Base-by-base conservation (phyloP, 1,140 invertebrate species). In the Stratiolaelaps scimitus region DNA sequence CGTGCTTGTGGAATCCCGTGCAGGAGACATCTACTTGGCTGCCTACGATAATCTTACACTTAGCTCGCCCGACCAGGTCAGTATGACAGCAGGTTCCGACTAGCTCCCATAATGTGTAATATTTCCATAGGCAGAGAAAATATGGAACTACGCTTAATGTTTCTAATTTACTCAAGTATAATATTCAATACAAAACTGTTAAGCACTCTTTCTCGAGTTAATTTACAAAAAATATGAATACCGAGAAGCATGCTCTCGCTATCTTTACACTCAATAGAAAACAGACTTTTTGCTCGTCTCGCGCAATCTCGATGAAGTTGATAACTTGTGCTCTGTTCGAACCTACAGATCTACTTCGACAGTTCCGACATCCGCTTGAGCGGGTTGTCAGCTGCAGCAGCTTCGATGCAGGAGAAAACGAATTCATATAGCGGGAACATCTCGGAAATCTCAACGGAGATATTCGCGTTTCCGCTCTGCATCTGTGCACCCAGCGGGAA, bases 301-400 rank as follows among this genome's bases (percentile, higher is more conserved):
- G 17, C 1, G 2, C 20, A 17, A 17, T 15, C 13, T 45, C 13
- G 53, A 26, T 60, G 10, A 17, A 60, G 1, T 26, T 2, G 5
- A 60, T 60, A 15, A 1, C 23, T 60, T 60, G 15, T 60, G 15
- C 15, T 26, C 2, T 60, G 2, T 60, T 26, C 34, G 5, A 40
- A n/a, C n/a, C n/a, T n/a, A 40, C 23, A 60, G 53, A 26, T 60
- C 15, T 60, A 60, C 20, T 60, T 60, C 10, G 53, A 60, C 53
- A 60, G 53, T 26, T 15, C 53, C 17, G 53, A 60, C 10, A 60
- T 60, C 26, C 53, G 53, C 6, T 23, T 60, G 23, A 60, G 53
- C 26, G 53, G 53, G 2, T 34, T 60, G 26, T 23, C 34, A 2
- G 26, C 53, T 13, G 53, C 26, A 15, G 53, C 20, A 23, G 15